Evolutionary conservation across 2,888 invertebrate species (phyloP).

Genomic region (Ennomos quercinarius): DNA sequence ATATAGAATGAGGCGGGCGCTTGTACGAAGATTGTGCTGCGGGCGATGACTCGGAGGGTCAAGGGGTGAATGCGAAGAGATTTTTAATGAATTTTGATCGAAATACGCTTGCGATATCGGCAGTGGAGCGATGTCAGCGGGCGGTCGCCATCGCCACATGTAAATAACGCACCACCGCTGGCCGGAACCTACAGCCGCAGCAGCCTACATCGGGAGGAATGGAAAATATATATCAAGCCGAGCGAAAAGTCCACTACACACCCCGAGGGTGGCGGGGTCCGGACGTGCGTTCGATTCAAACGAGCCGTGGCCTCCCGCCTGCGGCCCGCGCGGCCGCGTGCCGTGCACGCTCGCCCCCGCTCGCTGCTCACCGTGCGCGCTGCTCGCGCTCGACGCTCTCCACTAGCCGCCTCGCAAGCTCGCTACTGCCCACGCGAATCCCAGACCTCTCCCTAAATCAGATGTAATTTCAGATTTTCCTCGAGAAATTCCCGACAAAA

Average conservation of each 20-base stretch:
- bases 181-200: conserved; percentile 73
- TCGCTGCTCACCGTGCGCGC: conserved; percentile 30
- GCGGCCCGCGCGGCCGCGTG: conserved; percentile 49
- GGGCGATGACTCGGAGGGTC: conserved; percentile 37
- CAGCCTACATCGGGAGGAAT: conserved; percentile 79
- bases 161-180: conserved; percentile 63
- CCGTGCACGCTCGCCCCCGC: conserved; percentile 11
- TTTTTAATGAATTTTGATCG: conserved; percentile 68
- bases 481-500: conserved; percentile 70
- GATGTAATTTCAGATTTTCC: conserved; percentile 79
- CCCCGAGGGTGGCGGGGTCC: conserved; percentile 71
- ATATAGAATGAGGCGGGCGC: no score
- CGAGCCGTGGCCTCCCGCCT: conserved; percentile 74
- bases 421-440: conserved; percentile 31
- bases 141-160: conserved; percentile 68
- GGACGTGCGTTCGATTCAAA: conserved; percentile 84
- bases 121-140: conserved; percentile 51
- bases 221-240: conserved; percentile 83
- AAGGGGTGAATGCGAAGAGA: conserved; percentile 27
- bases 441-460: conserved; percentile 54
- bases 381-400: conserved; percentile 37
- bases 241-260: conserved; percentile 85
- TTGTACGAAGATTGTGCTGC: conserved; percentile 19
- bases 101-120: conserved; percentile 36
- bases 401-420: conserved; percentile 2